These are phyloP conservation scores for Lissocephala sabroskyi DNA, from an alignment of 2,888 invertebrate species.

Conservation along the genomic window DNA sequence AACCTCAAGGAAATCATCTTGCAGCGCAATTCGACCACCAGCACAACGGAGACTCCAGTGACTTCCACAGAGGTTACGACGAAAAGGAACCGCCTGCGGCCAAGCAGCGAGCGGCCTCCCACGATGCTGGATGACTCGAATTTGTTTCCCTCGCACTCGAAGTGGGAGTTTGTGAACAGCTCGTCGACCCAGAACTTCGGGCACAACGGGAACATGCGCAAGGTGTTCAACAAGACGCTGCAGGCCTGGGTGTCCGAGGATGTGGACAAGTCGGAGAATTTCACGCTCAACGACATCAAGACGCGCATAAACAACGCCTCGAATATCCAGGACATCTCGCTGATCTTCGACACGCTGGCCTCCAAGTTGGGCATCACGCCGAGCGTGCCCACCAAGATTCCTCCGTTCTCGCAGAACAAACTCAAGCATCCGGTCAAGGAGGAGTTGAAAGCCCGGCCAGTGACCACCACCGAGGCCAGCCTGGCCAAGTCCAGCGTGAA, in stretches of 20 bases:
- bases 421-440: conserved; percentile 59
- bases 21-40: conserved; percentile 44
- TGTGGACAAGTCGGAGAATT: conserved; percentile 63
- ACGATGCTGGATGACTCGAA: conserved; percentile 67
- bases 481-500: conserved; percentile 23
- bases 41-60: conserved; percentile 11
- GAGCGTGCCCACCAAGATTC: conserved; percentile 66
- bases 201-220: conserved; percentile 72
- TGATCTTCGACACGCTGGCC: conserved; percentile 78
- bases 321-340: conserved; percentile 76
- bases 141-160: conserved; percentile 71
- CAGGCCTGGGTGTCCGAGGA: conserved; percentile 78
- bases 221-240: conserved; percentile 77
- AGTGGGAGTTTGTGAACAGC: conserved; percentile 77
- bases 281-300: conserved; percentile 65
- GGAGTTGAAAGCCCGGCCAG: conserved; percentile 40
- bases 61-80: conserved; percentile 33
- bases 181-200: conserved; percentile 57
- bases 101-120: conserved; percentile 44
- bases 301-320: conserved; percentile 70
- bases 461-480: conserved; percentile 30
- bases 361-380: conserved; percentile 74
- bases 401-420: conserved; percentile 70
- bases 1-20: conserved; percentile 71
- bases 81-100: conserved; percentile 52